Conservation (phyloP, 2,888 invertebrate genomes). For the Brenthis hecate region DNA sequence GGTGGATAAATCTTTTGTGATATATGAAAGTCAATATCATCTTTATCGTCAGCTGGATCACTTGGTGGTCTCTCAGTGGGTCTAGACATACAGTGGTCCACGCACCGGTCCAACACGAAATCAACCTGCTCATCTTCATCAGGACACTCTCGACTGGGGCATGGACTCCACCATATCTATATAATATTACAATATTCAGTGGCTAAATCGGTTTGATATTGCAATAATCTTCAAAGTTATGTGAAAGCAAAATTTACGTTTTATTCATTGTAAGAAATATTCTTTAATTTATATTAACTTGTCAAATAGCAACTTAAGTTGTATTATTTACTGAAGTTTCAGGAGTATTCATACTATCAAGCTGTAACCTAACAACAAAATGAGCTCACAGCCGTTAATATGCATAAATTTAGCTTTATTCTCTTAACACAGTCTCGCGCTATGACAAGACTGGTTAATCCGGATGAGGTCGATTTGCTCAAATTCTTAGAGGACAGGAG, state of each 20-base stretch:
- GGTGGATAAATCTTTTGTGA: conserved; percentile 74
- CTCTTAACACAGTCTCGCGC: conserved; percentile 69
- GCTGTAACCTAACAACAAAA: background rate
- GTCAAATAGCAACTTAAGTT: too few species aligned
- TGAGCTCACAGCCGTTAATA: conserved; percentile 24
- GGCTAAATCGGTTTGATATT: background rate
- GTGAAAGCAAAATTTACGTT: too few species aligned
- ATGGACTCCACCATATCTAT: conserved; percentile 92
- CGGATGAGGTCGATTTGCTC: conserved; percentile 80
- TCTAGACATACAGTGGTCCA: conserved; percentile 86
- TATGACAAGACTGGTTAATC: conserved; percentile 72
- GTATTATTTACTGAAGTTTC: background rate
- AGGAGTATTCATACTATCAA: background rate
- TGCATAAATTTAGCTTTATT: conserved; percentile 72
- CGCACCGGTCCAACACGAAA: conserved; percentile 87
- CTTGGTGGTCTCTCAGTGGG: conserved; percentile 67
- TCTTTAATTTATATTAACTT: too few species aligned
- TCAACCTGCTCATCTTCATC: conserved; percentile 88
- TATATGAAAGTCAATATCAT: conserved; percentile 82
- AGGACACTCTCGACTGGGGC: conserved; percentile 90
- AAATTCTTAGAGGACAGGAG: conserved; percentile 75
- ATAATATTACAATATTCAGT: conserved; percentile 14
- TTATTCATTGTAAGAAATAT: too few species aligned
- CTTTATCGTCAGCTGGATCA: conserved; percentile 73
- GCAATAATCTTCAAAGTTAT: too few species aligned